Evolutionary conservation across 2,888 invertebrate genomes (phyloP), one percentile per base, ranked within the genome.

Genomic region (Amphipyra tragopoginis): DNA sequence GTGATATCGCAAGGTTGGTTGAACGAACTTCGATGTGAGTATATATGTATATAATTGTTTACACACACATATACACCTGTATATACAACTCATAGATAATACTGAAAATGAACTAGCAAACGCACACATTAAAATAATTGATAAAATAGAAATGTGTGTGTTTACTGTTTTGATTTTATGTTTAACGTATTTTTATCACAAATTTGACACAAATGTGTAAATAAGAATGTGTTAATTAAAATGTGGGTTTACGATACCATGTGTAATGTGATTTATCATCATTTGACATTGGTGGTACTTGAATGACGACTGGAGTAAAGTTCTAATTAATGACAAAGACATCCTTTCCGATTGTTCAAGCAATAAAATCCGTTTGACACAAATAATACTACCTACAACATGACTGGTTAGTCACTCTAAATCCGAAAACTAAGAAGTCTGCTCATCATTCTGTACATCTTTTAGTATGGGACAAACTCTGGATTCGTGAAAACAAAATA

Each of bases 1-100:
- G 51, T 72, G 71, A 72, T 79, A 81, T 76, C 75, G 61, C 83
- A 85, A 85, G 85, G 86, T 84, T 86, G 80, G 86, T 84, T 87
- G 81, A 86, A 86, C 63, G 82, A 85, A 86, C 87, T 80, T 29
- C 9, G 13, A 14, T 21, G 64, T 29, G 4, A 29, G 62, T 58
- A 73, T 61, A 66, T 57, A 73, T 4, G 62, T 58, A 73, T 60
- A 67, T 73, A 63, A 52, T 42, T 39, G 58, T 54, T 39, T 52
- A 61, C 34, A 58, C 13, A 45, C 33, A 51, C 29, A 58, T 36
- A 26, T n/a, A 33, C 9, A 29, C 14, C 45, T 67, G 5, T 10
- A 34, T 11, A 39, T 0, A 26, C 10, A 43, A n/a, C n/a, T n/a
- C 11, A 26, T 9, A 45, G 40, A 38, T 5, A 5, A 29, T 39